A percentile compares a stretch with the other conserved stretches of the same genome.
Conservation (phyloP, 2,888 invertebrate species). For the Pelosia muscerda region DNA sequence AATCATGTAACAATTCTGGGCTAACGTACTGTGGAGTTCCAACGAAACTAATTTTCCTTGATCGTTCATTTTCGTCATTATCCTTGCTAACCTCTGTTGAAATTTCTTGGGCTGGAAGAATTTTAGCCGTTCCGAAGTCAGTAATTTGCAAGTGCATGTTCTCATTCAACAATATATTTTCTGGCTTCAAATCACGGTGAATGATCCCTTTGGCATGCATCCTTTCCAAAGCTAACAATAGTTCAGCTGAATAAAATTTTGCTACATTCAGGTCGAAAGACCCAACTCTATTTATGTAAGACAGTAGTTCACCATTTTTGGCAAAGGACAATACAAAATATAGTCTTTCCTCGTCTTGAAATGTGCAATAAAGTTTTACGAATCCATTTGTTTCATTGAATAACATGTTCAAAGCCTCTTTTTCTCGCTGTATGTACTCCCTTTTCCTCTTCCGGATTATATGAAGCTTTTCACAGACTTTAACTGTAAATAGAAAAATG, state of each 20-base stretch:
- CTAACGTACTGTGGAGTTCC: slow-evolving; percentile 99
- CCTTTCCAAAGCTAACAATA: slow-evolving; percentile 96
- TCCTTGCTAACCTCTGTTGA: slow-evolving; percentile 59
- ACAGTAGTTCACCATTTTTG: slow-evolving; percentile 97
- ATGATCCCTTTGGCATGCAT: slow-evolving; percentile 96
- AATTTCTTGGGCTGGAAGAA: slow-evolving; percentile 84
- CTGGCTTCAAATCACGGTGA: slow-evolving; percentile 98
- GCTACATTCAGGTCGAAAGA: slow-evolving; percentile 96
- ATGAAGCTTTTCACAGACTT: slow-evolving; percentile 98
- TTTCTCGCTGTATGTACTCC: slow-evolving; percentile 97
- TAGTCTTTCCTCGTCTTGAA: slow-evolving; percentile 96
- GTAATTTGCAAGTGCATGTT: slow-evolving; percentile 98
- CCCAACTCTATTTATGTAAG: slow-evolving; percentile 96
- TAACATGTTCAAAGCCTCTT: slow-evolving; percentile 96
- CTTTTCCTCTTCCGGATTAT: slow-evolving; percentile 97
- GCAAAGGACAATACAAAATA: slow-evolving; percentile 99
- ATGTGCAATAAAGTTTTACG: slow-evolving; percentile 97
- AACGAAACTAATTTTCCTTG: slow-evolving; percentile 95
- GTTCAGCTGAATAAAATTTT: slow-evolving; percentile 97
- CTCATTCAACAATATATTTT: slow-evolving; percentile 98
- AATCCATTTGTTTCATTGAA: slow-evolving; percentile 94
- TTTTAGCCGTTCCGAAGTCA: slow-evolving; percentile 98
- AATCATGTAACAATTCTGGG: slow-evolving; percentile 96
- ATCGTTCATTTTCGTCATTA: slow-evolving; percentile 79
- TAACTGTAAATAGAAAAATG: slow-evolving; percentile 89